phyloP scores from a whole-genome alignment of 1,140 invertebrate genomes.

The Drosophila nigrodunni region DNA sequence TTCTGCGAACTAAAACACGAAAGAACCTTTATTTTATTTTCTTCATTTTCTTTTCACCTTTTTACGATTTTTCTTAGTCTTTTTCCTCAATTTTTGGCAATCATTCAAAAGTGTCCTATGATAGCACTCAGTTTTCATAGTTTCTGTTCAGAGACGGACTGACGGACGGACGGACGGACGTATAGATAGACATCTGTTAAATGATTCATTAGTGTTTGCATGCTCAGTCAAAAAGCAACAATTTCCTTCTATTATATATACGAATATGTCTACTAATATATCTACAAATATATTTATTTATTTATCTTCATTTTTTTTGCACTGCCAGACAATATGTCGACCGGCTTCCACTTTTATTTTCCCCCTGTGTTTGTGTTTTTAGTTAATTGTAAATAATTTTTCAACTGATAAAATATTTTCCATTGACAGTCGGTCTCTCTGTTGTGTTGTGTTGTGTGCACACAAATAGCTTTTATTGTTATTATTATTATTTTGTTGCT shows the following conservation, averaged over 20 bases:
- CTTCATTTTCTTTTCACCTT: slow-evolving; percentile 7
- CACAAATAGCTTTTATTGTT: slow-evolving; percentile 34
- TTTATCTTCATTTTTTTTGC: slow-evolving; percentile 32
- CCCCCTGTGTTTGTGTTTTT: slow-evolving; percentile 31
- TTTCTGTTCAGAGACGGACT: slow-evolving; percentile 24
- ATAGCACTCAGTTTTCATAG: slow-evolving; percentile 48
- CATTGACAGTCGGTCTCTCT: slow-evolving; percentile 16
- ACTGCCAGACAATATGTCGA: slow-evolving; percentile 69
- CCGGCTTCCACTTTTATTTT: slow-evolving; percentile 55
- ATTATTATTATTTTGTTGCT: slow-evolving; percentile 13
- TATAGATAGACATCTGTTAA: slow-evolving; percentile 70
- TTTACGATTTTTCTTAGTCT: background rate
- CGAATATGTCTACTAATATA: background rate
- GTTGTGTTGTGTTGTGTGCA: background rate
- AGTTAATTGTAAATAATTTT: slow-evolving; percentile 57
- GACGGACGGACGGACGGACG: slow-evolving; percentile 12
- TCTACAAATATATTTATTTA: slow-evolving; percentile 17
- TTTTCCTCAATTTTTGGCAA: slow-evolving; percentile 52
- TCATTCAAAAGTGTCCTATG: slow-evolving; percentile 61
- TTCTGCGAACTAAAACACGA: slow-evolving; percentile 36
- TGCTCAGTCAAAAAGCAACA: slow-evolving; percentile 38
- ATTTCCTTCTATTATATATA: slow-evolving; percentile 37
- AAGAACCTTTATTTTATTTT: background rate
- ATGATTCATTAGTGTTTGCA: slow-evolving; percentile 71
- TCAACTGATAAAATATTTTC: slow-evolving; percentile 61